phyloP scores from a whole-genome alignment of 2,888 invertebrate genomes.

The Megamerina dolium region DNA sequence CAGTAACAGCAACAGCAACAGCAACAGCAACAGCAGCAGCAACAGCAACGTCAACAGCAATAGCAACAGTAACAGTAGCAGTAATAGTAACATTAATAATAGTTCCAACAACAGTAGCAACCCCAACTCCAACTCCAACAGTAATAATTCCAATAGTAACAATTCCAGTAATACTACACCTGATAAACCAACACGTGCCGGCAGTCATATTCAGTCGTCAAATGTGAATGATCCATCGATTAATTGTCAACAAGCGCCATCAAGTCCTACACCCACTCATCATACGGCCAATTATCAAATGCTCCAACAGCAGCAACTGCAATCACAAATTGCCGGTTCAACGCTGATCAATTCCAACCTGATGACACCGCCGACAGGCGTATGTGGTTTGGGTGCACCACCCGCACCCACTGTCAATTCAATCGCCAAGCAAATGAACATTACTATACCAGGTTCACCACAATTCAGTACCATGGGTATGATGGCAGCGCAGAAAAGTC shows the following conservation, averaged over 20 bases:
- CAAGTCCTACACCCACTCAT: conserved; percentile 12
- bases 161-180: conserved; percentile 24
- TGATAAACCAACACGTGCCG: conserved; percentile 36
- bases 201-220: conserved; percentile 13
- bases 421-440: conserved; percentile 44
- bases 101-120: conserved; percentile 18
- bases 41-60: conserved; percentile 16
- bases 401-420: conserved; percentile 42
- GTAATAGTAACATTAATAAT: conserved; percentile 8
- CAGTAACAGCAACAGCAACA: conserved; percentile 30
- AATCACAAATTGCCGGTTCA: conserved; percentile 37
- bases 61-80: conserved; percentile 49
- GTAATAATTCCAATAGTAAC: conserved; percentile 4
- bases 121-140: conserved; percentile 20
- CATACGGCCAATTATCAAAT: conserved; percentile 21
- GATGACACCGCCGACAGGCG: conserved; percentile 27
- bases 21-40: conserved; percentile 25
- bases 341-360: conserved; percentile 39
- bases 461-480: conserved; percentile 42
- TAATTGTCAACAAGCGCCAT: conserved; percentile 5
- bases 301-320: conserved; percentile 35
- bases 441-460: conserved; percentile 36
- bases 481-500: conserved; percentile 37
- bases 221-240: conserved; percentile 8
- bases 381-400: conserved; percentile 39